Base-by-base conservation (phyloP, 1,140 invertebrate species). In the Leptinotarsa texana region DNA sequence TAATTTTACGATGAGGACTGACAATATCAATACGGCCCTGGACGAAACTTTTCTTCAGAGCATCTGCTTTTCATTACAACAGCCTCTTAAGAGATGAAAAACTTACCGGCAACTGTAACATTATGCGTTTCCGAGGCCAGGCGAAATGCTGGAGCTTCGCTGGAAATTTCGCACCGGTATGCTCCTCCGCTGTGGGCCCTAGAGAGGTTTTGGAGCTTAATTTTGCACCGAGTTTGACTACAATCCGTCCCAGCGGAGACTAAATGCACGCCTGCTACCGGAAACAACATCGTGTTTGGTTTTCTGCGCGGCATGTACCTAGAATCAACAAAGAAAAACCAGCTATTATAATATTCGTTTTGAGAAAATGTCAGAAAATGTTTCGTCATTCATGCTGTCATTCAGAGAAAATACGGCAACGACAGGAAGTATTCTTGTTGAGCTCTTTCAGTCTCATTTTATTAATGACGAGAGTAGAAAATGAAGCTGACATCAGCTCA, bases 161-260 rank as follows among this genome's bases (percentile, higher is more conserved):
- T 90, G 5, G 91, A 92, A 1, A 92, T 90, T 79, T 93, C 91
- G 81, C 92, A 93, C 6, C 90, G 87, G 78, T 89, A 91, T 5
- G 86, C 85, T 33, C 89, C 87, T 67, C 84, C 83, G 15, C 86
- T 86, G 78, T 89, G 87, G 70, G 86, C 87, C 33, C 83, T 84
- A 47, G 84, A 86, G 2, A 89, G 83, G 0, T 87, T 81, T 0
- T 80, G 82, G n/a, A 88, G 83, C 47, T 80, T 80, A 74, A 88
- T 84, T 65, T 85, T 78, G 75, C 87, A 88, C 49, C 84, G 85
- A 49, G 86, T 82, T 68, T 80, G 79, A 74, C 86, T 85, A 77
- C 87, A 88, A 18, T 82, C 79, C 13, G 86, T 87, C 22, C 80
- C 85, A 67, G 78, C 69, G 1, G 84, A 81, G 82, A 78, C 78